Evolutionary conservation across 2,888 invertebrate genomes (phyloP), one percentile per base, ranked within the genome.

Genomic region (Oscheius sp.): DNA sequence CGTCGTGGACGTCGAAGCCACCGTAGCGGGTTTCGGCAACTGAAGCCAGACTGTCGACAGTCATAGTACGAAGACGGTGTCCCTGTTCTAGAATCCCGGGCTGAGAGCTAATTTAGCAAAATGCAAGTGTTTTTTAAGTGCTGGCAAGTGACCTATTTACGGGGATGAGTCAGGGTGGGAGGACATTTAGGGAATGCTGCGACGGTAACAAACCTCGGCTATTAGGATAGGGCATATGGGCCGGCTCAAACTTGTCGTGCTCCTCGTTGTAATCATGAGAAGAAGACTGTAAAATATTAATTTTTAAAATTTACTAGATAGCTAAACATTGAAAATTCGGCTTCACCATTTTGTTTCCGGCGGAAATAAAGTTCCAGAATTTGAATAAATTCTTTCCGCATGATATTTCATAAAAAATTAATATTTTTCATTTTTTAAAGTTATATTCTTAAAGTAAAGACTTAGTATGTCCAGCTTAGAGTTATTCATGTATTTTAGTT

Each of bases 11-110:
- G 53, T 81, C 79, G 68, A 83, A 80, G 29, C 72, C 75, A 50
- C 83, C 83, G 50, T 78, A 76, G 50, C 83, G 78, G 50, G 76
- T 81, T 65, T 83, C 82, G n/a, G 82, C 77, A 25, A 66, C 68
- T 6, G 83, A 83, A 3, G 69, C 81, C 33, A 65, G 48, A 52
- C 79, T 79, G 53, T 83, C 83, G 37, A 83, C 63, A 15, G 83
- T 83, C 65, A 74, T 70, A 12, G 81, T 72, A 57, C 82, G 78
- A 58, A 68, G 65, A 48, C 81, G 81, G 34, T 50, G 69, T 15
- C 29, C 63, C n/a, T 37, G 25, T 29, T 48, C 64, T 48, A 64
- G 52, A 48, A 64, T n/a, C n/a, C n/a, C n/a, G n/a, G n/a, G n/a
- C n/a, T n/a, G n/a, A n/a, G n/a, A n/a, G n/a, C n/a, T 5, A 5